These are phyloP conservation scores for Alloplasta piceator DNA, from an alignment of 2,888 invertebrate genomes.

Conservation along the genomic window DNA sequence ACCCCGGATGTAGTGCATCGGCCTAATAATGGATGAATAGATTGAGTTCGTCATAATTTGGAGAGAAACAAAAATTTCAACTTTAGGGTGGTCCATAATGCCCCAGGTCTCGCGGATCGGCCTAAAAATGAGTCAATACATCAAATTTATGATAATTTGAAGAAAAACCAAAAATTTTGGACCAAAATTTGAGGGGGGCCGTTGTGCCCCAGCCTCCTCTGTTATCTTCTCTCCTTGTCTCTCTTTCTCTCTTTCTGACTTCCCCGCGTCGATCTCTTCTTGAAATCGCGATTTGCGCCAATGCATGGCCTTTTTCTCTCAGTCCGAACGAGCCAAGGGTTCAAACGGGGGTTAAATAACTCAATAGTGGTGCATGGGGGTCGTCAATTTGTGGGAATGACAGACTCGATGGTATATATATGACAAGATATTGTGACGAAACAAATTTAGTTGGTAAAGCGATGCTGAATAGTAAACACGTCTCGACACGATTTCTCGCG, in stretches of 20 bases:
- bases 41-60: too few relatives aligned
- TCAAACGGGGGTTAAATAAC: slow-evolving; percentile 72
- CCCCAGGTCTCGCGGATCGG: too few relatives aligned
- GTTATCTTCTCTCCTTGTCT: neutral
- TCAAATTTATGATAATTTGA: too few relatives aligned
- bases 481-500: slow-evolving; percentile 9
- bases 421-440: slow-evolving; percentile 68
- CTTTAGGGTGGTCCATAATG: too few relatives aligned
- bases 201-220: too few relatives aligned
- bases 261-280: slow-evolving; percentile 16
- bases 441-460: slow-evolving; percentile 65
- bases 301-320: slow-evolving; percentile 13
- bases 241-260: slow-evolving; percentile 7
- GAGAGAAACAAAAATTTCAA: too few relatives aligned
- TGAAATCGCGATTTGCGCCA: slow-evolving; percentile 55
- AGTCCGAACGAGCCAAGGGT: slow-evolving; percentile 52
- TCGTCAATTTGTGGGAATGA: slow-evolving; percentile 62
- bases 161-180: too few relatives aligned
- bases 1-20: too few relatives aligned
- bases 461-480: slow-evolving; percentile 56
- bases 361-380: slow-evolving; percentile 68
- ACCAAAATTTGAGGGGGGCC: too few relatives aligned
- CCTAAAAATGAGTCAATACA: too few relatives aligned
- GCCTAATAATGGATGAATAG: too few relatives aligned
- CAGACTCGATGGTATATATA: slow-evolving; percentile 65